phyloP scores from a whole-genome alignment of 2,888 invertebrate species.

The Diaperis boleti region DNA sequence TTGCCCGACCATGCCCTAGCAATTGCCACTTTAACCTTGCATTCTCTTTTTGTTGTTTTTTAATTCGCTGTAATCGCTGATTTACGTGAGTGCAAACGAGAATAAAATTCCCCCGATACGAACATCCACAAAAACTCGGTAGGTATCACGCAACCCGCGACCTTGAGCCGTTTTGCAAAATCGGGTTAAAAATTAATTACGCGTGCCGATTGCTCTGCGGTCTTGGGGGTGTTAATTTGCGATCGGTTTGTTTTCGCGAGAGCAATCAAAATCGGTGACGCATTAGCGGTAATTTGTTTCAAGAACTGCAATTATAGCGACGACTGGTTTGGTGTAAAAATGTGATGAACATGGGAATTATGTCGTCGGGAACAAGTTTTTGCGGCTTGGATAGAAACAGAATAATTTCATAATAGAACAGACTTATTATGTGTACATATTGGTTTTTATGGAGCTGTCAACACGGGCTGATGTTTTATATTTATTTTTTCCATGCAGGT shows the following conservation, averaged over 20 bases:
- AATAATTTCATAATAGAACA: no score
- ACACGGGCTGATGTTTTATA: no score
- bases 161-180: slow-evolving; percentile 35
- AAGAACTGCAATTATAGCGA: background rate
- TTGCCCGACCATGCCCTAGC: no score
- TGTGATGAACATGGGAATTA: background rate
- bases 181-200: slow-evolving; percentile 35
- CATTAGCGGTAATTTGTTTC: background rate
- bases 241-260: no score
- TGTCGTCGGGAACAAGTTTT: background rate
- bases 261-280: background rate
- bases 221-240: slow-evolving; percentile 16
- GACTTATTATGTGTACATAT: no score
- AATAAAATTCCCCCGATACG: slow-evolving; percentile 24
- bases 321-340: background rate
- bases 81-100: slow-evolving; percentile 35
- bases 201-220: slow-evolving; percentile 21
- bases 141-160: slow-evolving; percentile 34
- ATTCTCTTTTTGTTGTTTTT: slow-evolving; percentile 22
- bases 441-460: no score
- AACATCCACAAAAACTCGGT: slow-evolving; percentile 10
- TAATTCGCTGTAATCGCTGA: slow-evolving; percentile 38
- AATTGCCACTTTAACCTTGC: slow-evolving; percentile 33
- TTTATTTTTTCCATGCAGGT: no score
- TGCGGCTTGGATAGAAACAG: background rate